Evolutionary conservation across 2,113 vertebrate genomes (phyloP).

Genomic region (Eulacestoma nigropectus): DNA sequence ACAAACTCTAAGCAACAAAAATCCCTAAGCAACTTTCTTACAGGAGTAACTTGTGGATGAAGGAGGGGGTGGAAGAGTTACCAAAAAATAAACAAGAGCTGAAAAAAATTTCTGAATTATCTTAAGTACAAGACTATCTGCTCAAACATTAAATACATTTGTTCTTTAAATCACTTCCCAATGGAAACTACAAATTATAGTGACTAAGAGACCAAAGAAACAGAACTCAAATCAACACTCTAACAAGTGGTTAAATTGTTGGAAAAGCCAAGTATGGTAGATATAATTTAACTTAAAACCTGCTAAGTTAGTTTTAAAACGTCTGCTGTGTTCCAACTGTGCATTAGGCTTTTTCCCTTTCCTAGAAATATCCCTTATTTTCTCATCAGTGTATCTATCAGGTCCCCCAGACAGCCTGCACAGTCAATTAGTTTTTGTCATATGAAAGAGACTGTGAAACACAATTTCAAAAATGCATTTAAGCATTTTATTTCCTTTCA

Average conservation of each 20-base stretch:
- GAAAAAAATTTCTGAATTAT: neutral
- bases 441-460: neutral
- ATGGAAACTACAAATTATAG: neutral
- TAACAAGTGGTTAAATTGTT: neutral
- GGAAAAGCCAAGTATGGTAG: neutral
- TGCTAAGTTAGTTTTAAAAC: neutral
- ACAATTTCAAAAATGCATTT: neutral
- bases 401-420: neutral
- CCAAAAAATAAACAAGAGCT: neutral
- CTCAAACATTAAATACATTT: neutral
- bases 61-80: accelerated
- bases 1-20: neutral
- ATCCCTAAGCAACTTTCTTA: neutral
- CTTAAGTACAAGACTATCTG: neutral
- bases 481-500: neutral
- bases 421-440: neutral
- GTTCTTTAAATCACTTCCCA: neutral
- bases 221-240: neutral
- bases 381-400: neutral
- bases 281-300: neutral
- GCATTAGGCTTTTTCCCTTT: neutral
- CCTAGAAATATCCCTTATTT: neutral
- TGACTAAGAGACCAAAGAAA: neutral
- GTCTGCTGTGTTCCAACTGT: neutral
- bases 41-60: accelerated